phyloP scores from a whole-genome alignment of 1,140 invertebrate genomes.

The Triops cancriformis region DNA sequence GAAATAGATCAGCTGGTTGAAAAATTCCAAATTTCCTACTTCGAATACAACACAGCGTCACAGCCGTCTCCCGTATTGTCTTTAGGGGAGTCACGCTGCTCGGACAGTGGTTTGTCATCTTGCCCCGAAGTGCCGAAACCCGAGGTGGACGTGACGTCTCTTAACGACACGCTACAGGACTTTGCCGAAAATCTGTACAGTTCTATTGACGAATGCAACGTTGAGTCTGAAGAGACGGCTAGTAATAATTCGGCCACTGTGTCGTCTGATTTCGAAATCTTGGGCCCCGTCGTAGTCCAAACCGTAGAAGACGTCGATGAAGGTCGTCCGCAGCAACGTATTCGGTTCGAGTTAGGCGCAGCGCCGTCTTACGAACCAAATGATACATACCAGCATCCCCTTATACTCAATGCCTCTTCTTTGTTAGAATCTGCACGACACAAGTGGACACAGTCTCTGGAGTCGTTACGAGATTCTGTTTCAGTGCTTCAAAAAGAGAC shows the following conservation, averaged over 20 bases:
- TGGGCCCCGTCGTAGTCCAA: neutral
- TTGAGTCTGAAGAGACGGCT: neutral
- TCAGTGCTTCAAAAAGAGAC: neutral
- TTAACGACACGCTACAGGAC: neutral
- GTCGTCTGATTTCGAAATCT: neutral
- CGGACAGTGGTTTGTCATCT: neutral
- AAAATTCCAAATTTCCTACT: conserved; percentile 16
- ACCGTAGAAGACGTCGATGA: neutral
- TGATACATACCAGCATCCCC: neutral
- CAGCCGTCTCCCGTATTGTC: neutral
- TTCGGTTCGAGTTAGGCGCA: neutral
- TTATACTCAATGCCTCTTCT: neutral
- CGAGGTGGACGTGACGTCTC: neutral
- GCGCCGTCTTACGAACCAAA: neutral
- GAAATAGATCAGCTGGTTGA: conserved; percentile 27
- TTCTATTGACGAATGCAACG: neutral
- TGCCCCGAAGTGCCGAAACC: neutral
- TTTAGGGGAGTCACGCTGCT: neutral
- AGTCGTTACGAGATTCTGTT: neutral
- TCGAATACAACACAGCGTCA: neutral
- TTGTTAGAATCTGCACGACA: neutral
- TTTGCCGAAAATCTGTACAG: neutral
- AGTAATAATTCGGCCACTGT: neutral
- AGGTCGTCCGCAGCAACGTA: neutral
- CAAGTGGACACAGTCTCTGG: neutral